Evolutionary conservation across 2,113 vertebrate genomes (phyloP), one percentile per base, ranked within the genome.

Genomic region (Cromileptes altivelis): DNA sequence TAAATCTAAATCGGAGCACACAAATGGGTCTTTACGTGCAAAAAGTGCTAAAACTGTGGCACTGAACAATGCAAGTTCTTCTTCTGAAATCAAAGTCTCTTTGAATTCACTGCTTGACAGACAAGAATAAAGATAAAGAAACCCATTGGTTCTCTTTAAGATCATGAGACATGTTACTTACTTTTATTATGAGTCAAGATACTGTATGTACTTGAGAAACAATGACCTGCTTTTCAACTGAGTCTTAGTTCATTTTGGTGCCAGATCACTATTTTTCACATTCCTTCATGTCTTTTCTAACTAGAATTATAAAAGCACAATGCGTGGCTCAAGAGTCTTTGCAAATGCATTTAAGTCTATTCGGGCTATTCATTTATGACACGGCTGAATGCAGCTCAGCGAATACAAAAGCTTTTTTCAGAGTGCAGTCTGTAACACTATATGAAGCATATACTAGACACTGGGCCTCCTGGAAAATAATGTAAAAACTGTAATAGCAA

Each of bases 221-320:
- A 7, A 37, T 37, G 33, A 37, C 8, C 21, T 45, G 14, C 52
- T 61, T 77, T 50, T 53, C 7, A 61, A 42, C 9, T 37, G 10
- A 55, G 21, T 64, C 27, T 23, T 6, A 17, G 37, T 81, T 84
- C 62, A 69, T 73, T 62, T 58, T 63, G 12, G 63, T 72, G 25
- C 30, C 25, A 33, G 58, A 70, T 78, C n/a, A 73, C 56, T 49
- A 40, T 65, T 78, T 75, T 17, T 7, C 23, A 68, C 73, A 65
- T 56, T 81, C 61, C 53, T 12, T 81, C 13, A 3, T 49, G 45
- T 23, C 27, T 75, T 74, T 42, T 84, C 47, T 45, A 37, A 75
- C 23, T 15, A 7, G 47, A 49, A 84, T 49, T 62, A 83, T 45
- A 50, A 71, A 84, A 81, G 69, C 53, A 75, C 64, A 84, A 58